Conservation (phyloP, 2,113 vertebrate species). For the Petromus typicus region DNA sequence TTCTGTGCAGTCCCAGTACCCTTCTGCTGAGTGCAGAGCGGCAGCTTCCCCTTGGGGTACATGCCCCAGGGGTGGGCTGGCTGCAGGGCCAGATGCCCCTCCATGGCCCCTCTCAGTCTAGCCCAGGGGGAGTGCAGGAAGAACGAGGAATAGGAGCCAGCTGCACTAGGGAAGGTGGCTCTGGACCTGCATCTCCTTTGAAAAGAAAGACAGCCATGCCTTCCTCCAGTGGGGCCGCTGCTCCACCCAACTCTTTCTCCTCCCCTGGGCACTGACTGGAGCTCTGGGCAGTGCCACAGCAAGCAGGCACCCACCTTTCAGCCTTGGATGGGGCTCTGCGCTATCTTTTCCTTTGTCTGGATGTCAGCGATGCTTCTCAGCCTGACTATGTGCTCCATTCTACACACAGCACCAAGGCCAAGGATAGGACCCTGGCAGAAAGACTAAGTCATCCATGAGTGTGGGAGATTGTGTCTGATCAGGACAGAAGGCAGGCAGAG, state of each 20-base stretch:
- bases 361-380: neutral
- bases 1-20: neutral
- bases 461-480: neutral
- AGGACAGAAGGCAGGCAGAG: fast-evolving
- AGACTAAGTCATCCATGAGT: neutral
- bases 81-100: too few relatives aligned
- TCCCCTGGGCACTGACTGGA: neutral
- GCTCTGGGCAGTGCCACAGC: neutral
- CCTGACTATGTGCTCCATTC: neutral
- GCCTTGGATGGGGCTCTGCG: neutral
- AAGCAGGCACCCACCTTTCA: neutral
- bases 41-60: fast-evolving
- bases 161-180: neutral
- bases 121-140: too few relatives aligned
- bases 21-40: neutral
- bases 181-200: neutral
- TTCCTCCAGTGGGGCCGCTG: neutral
- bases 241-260: neutral
- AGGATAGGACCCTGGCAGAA: neutral
- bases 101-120: neutral
- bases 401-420: too few relatives aligned
- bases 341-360: fast-evolving
- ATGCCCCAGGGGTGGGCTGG: too few relatives aligned
- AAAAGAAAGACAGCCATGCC: neutral
- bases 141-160: neutral